Evolutionary conservation across 64 coral and sea anemone species (phyloP).

Genomic region (Stichodactyla helianthus): DNA sequence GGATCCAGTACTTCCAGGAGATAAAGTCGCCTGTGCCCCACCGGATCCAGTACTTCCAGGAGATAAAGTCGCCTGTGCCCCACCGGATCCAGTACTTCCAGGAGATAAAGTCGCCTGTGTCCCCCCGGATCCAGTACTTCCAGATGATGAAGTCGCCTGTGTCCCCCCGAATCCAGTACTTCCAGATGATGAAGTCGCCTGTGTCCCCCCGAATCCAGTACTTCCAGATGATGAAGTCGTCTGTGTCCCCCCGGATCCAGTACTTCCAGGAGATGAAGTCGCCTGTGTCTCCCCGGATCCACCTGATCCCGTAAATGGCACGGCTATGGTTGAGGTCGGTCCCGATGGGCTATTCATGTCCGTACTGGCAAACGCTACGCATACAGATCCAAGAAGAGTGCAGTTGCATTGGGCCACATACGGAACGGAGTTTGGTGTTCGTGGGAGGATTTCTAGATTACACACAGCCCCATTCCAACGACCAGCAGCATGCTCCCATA

Average conservation of each 20-base stretch:
- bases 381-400: not conserved
- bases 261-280: not conserved
- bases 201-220: not conserved
- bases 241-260: not conserved
- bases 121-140: not conserved
- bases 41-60: not conserved
- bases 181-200: not conserved
- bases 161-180: not conserved
- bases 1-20: not conserved
- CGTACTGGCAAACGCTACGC: not conserved
- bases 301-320: not conserved
- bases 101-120: not conserved
- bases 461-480: not conserved
- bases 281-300: too few relatives aligned
- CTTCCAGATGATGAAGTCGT: not conserved
- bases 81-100: not conserved
- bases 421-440: not conserved
- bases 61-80: not conserved
- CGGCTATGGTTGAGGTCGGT: too few relatives aligned
- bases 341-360: not conserved
- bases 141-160: not conserved
- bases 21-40: not conserved
- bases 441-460: not conserved
- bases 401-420: slow-evolving; percentile 3
- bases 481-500: not conserved